A percentile compares a stretch with the other conserved stretches of the same genome.
phyloP scores from a whole-genome alignment of 2,888 invertebrate genomes.

The Tetranychus truncatus region DNA sequence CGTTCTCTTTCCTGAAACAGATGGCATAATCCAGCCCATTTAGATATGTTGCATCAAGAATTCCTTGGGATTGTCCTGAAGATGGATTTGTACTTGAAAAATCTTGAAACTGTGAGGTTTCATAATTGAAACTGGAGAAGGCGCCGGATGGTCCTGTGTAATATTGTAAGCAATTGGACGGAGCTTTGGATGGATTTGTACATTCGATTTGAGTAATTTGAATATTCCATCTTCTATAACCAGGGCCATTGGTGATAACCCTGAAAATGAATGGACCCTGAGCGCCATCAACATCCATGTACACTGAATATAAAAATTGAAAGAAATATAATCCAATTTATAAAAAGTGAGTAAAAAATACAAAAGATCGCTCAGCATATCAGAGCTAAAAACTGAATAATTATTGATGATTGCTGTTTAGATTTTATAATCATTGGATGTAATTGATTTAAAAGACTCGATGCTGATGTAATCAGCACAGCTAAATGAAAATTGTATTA shows the following conservation, averaged over 20 bases:
- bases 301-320: conserved; percentile 20
- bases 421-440: too few relatives aligned
- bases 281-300: conserved; percentile 24
- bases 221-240: conserved; percentile 25
- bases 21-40: conserved; percentile 76
- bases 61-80: conserved; percentile 30
- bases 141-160: conserved; percentile 60
- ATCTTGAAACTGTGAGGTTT: conserved; percentile 35
- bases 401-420: too few relatives aligned
- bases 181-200: conserved; percentile 24
- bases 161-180: conserved; percentile 48
- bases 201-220: conserved; percentile 26
- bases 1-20: conserved; percentile 61
- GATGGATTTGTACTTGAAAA: neutral
- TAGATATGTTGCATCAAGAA: conserved; percentile 32
- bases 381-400: too few relatives aligned
- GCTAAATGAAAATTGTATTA: too few relatives aligned
- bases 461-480: too few relatives aligned
- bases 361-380: too few relatives aligned
- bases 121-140: conserved; percentile 64
- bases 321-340: neutral
- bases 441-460: too few relatives aligned
- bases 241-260: conserved; percentile 22
- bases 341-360: too few relatives aligned
- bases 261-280: conserved; percentile 22